Evolutionary conservation across 2,888 invertebrate species (phyloP).

Genomic region (Phengaris arion): DNA sequence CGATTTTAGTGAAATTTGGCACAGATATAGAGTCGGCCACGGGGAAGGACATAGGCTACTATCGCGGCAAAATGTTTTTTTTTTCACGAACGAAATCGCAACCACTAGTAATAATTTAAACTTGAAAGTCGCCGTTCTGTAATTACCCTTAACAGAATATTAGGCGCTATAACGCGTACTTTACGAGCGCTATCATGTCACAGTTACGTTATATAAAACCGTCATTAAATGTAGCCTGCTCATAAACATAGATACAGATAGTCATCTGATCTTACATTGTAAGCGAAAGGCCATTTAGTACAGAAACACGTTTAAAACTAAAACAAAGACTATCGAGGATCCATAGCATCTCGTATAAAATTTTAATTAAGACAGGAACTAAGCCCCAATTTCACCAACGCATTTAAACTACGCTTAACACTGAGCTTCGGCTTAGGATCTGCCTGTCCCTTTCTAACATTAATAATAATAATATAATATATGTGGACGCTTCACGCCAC

Average conservation of each 20-base stretch:
- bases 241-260: background rate
- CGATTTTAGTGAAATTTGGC: too few relatives aligned
- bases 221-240: background rate
- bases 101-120: too few relatives aligned
- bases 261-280: background rate
- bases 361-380: background rate
- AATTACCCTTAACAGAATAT: slow-evolving; percentile 3
- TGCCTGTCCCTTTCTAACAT: too few relatives aligned
- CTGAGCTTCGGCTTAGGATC: too few relatives aligned
- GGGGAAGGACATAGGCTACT: too few relatives aligned
- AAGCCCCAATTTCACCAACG: too few relatives aligned
- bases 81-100: too few relatives aligned
- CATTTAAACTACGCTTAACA: too few relatives aligned
- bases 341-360: background rate
- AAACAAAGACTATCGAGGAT: background rate
- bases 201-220: background rate
- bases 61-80: too few relatives aligned
- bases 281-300: background rate
- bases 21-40: too few relatives aligned
- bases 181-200: slow-evolving; percentile 21
- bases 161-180: slow-evolving; percentile 35
- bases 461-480: too few relatives aligned
- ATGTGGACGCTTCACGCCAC: too few relatives aligned
- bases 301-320: background rate
- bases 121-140: background rate